These are phyloP conservation scores for Merluccius polli DNA, from an alignment of 2,797 vertebrate species.

Conservation along the genomic window DNA sequence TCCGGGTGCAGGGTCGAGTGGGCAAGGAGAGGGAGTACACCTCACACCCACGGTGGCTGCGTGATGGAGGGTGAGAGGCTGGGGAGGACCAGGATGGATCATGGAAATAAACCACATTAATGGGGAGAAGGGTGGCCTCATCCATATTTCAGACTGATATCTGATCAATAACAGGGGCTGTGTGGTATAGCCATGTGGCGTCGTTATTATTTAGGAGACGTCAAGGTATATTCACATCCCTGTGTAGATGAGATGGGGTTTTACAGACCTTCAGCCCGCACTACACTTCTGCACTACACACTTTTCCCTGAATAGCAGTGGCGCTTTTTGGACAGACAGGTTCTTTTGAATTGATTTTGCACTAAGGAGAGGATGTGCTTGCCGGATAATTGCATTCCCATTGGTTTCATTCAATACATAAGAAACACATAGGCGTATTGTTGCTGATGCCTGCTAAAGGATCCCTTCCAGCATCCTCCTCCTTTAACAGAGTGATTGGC, in stretches of 20 bases:
- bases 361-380: neutral
- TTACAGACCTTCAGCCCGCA: no score
- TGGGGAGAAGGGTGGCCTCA: constrained; percentile 10
- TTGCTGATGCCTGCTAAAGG: neutral
- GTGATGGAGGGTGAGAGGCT: constrained; percentile 34
- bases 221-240: no score
- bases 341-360: no score
- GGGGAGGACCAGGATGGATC: neutral
- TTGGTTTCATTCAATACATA: neutral
- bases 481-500: constrained; percentile 24
- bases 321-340: no score
- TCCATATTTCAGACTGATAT: neutral
- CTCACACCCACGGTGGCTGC: constrained; percentile 31
- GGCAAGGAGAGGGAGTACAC: constrained; percentile 33
- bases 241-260: no score
- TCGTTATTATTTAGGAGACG: neutral
- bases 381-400: neutral
- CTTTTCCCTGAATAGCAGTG: no score
- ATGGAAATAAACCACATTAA: neutral
- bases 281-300: no score
- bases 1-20: constrained; percentile 41
- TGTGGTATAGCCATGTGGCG: neutral
- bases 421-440: neutral
- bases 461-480: neutral
- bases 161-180: neutral